phyloP scores from a whole-genome alignment of 92 coral and sea anemone genomes.

The Zoanthus solanderi region DNA sequence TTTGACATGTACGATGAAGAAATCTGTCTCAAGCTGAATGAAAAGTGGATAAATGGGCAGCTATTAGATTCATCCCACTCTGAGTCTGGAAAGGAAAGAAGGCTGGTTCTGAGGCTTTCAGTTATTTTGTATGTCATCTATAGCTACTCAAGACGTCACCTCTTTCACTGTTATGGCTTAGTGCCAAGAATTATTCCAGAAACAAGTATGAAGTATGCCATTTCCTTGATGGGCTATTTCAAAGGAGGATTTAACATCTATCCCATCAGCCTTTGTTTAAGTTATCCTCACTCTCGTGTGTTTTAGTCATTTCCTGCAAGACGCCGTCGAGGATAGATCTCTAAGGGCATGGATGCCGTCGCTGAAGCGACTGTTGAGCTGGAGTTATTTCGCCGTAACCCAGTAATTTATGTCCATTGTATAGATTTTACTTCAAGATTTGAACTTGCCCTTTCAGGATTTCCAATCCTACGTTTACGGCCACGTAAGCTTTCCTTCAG shows the following conservation, averaged over 20 bases:
- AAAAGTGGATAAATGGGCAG: slow-evolving; percentile 61
- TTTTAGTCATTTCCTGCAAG: not conserved
- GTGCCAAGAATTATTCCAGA: slow-evolving; percentile 23
- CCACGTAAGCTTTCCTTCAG: slow-evolving; percentile 26
- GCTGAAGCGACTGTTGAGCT: not conserved
- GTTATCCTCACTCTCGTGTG: slow-evolving; percentile 4
- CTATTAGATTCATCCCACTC: too few species aligned
- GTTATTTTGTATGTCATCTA: too few species aligned
- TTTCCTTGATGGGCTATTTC: slow-evolving; percentile 35
- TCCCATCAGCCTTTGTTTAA: not conserved
- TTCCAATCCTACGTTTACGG: slow-evolving; percentile 36
- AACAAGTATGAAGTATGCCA: slow-evolving; percentile 32
- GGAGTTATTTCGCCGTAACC: slow-evolving; percentile 12
- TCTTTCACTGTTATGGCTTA: slow-evolving; percentile 38
- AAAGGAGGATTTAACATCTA: slow-evolving; percentile 12
- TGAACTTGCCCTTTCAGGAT: slow-evolving; percentile 13
- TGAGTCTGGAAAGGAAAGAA: too few species aligned
- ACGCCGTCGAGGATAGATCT: slow-evolving; percentile 25
- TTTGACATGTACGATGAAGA: slow-evolving; percentile 64
- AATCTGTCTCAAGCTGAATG: slow-evolving; percentile 58
- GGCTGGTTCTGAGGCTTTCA: too few species aligned
- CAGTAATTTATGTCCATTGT: slow-evolving; percentile 21
- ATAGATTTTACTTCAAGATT: slow-evolving; percentile 15
- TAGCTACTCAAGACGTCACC: slow-evolving; percentile 38
- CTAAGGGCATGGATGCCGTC: not conserved